A percentile compares a stretch with the other conserved stretches of the same genome.
Conservation (phyloP, 1,140 invertebrate species). For the Drosophila cardini region DNA sequence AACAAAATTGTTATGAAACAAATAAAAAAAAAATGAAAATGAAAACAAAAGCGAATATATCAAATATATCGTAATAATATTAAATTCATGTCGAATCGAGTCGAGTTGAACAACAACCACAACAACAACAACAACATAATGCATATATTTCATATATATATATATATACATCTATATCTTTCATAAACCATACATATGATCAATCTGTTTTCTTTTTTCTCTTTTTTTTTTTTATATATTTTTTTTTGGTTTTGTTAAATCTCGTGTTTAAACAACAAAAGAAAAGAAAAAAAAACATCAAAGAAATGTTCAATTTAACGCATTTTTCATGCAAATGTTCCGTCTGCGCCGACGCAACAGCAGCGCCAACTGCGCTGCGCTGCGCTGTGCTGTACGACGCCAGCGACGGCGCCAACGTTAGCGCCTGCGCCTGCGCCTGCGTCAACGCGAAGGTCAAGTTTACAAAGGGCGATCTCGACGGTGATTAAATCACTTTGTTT, state of each 20-base stretch:
- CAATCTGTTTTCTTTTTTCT: slow-evolving; percentile 19
- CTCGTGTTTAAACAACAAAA: slow-evolving; percentile 28
- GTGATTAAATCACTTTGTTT: slow-evolving; percentile 24
- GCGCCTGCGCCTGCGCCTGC: not conserved
- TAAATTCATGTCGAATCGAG: not conserved
- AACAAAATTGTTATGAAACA: slow-evolving; percentile 73
- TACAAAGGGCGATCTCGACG: slow-evolving; percentile 17
- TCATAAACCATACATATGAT: slow-evolving; percentile 9
- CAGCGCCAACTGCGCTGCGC: slow-evolving; percentile 3
- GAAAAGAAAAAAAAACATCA: slow-evolving; percentile 21
- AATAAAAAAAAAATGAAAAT: slow-evolving; percentile 67
- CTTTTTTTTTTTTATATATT: slow-evolving; percentile 20
- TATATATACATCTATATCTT: not conserved
- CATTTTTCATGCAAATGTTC: slow-evolving; percentile 45
- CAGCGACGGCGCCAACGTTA: not conserved
- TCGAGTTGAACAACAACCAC: slow-evolving; percentile 16
- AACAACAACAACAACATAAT: slow-evolving; percentile 40
- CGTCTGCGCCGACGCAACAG: slow-evolving; percentile 6
- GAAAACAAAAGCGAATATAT: slow-evolving; percentile 53
- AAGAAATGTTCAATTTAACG: slow-evolving; percentile 48
- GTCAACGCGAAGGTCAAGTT: slow-evolving; percentile 47
- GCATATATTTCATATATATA: slow-evolving; percentile 17
- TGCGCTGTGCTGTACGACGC: no score
- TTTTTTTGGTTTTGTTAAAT: slow-evolving; percentile 25
- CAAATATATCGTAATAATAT: slow-evolving; percentile 67